A percentile compares a stretch with the other conserved stretches of the same genome.
These are phyloP conservation scores for Athrips mouffetella DNA, from an alignment of 2,888 invertebrate species.

Conservation along the genomic window DNA sequence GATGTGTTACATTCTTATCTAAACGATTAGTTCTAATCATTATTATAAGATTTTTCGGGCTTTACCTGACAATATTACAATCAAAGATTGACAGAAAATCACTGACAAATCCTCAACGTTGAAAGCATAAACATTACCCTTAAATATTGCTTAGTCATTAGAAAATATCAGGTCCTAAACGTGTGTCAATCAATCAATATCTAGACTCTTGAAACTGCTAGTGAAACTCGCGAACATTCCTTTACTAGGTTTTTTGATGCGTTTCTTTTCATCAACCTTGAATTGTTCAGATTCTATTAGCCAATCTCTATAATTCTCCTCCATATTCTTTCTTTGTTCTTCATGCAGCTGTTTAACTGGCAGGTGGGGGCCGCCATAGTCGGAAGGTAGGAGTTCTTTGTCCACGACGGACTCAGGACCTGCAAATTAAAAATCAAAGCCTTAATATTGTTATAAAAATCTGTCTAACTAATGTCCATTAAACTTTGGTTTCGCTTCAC, in stretches of 20 bases:
- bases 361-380: constrained; percentile 80
- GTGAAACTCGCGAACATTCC: constrained; percentile 73
- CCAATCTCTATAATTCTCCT: constrained; percentile 80
- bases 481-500: too few species aligned
- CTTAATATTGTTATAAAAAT: background rate
- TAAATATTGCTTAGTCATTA: background rate
- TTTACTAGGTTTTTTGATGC: constrained; percentile 67
- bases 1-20: too few species aligned
- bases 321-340: constrained; percentile 75
- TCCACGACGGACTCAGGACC: constrained; percentile 71
- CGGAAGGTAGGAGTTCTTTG: constrained; percentile 65
- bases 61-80: too few species aligned
- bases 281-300: constrained; percentile 78
- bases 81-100: background rate
- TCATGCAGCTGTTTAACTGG: constrained; percentile 75
- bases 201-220: constrained; percentile 68
- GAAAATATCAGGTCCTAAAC: background rate
- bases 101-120: background rate
- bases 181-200: constrained; percentile 60
- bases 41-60: too few species aligned
- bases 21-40: too few species aligned
- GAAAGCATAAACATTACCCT: background rate
- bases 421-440: background rate
- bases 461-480: too few species aligned
- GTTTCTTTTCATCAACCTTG: constrained; percentile 71